A percentile compares a stretch with the other conserved stretches of the same genome.
Evolutionary conservation across 2,888 invertebrate genomes (phyloP).

Genomic region (Brachyopa scutellaris): DNA sequence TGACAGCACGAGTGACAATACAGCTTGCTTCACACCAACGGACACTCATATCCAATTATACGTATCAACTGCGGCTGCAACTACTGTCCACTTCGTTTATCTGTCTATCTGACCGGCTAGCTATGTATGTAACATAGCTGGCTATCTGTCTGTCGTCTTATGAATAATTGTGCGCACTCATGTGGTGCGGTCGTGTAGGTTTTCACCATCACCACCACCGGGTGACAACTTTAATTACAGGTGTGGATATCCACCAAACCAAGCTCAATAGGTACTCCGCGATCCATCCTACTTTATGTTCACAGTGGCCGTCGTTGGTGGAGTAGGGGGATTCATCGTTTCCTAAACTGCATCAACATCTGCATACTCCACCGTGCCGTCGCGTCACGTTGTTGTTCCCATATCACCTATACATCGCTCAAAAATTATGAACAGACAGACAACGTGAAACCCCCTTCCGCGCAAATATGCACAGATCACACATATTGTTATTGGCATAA

Average conservation of each 20-base stretch:
- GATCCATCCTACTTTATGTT: no score
- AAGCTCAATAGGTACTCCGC: constrained; percentile 19
- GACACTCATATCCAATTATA: neutral
- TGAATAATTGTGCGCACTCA: constrained; percentile 72
- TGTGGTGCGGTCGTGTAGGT: constrained; percentile 68
- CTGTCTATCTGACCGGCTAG: constrained; percentile 55
- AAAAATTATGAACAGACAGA: constrained; percentile 47
- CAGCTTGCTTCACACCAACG: constrained; percentile 17
- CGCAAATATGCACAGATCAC: constrained; percentile 52
- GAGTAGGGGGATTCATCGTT: constrained; percentile 2
- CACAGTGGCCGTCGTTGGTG: neutral
- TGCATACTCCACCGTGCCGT: constrained; percentile 23
- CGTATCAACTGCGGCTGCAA: neutral
- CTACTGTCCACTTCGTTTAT: constrained; percentile 32
- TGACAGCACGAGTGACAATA: constrained; percentile 7
- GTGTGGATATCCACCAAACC: constrained; percentile 71
- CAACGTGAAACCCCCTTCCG: constrained; percentile 26
- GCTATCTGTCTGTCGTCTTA: constrained; percentile 63
- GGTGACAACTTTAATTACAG: constrained; percentile 74
- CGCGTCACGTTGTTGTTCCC: constrained; percentile 33
- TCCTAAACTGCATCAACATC: constrained; percentile 45
- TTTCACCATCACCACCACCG: constrained; percentile 62
- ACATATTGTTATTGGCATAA: constrained; percentile 77
- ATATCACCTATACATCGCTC: constrained; percentile 55
- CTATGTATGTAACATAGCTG: no score